Conservation (phyloP, 1,140 invertebrate species). For the Cheumatopsyche charites region DNA sequence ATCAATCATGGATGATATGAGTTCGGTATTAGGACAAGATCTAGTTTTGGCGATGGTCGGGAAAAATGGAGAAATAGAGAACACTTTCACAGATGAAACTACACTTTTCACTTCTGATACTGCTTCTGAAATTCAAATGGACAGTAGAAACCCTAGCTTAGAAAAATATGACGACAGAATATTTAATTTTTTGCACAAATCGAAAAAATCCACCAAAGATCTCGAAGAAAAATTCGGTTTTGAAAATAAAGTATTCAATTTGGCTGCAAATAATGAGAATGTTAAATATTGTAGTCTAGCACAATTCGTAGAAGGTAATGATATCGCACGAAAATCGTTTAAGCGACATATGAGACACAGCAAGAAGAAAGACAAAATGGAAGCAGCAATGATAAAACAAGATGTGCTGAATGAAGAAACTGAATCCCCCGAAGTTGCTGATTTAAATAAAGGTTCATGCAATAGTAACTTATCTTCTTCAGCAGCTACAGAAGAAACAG, state of each 20-base stretch:
- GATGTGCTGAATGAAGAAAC: constrained; percentile 42
- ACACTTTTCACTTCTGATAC: constrained; percentile 68
- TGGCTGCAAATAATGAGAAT: constrained; percentile 63
- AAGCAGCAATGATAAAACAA: constrained; percentile 24
- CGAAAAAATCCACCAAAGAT: constrained; percentile 55
- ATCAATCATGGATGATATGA: constrained; percentile 77
- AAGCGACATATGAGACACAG: constrained; percentile 62
- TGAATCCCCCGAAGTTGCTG: constrained; percentile 32
- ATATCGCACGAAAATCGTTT: constrained; percentile 78
- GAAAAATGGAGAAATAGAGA: constrained; percentile 68
- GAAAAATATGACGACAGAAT: constrained; percentile 58
- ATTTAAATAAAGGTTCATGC: constrained; percentile 43
- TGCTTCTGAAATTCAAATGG: constrained; percentile 59
- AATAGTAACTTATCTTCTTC: constrained; percentile 44
- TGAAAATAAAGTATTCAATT: constrained; percentile 70
- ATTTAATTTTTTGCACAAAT: constrained; percentile 60
- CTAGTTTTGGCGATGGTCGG: constrained; percentile 68
- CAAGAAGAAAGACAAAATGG: constrained; percentile 50
- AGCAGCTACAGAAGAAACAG: constrained; percentile 39
- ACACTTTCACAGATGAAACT: constrained; percentile 68
- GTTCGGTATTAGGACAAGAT: constrained; percentile 73
- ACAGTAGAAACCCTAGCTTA: constrained; percentile 59
- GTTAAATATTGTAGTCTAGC: constrained; percentile 75
- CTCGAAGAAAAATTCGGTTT: constrained; percentile 69
- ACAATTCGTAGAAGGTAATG: constrained; percentile 79